Conservation (phyloP, 2,113 vertebrate genomes). For the Callopanchax toddi region DNA sequence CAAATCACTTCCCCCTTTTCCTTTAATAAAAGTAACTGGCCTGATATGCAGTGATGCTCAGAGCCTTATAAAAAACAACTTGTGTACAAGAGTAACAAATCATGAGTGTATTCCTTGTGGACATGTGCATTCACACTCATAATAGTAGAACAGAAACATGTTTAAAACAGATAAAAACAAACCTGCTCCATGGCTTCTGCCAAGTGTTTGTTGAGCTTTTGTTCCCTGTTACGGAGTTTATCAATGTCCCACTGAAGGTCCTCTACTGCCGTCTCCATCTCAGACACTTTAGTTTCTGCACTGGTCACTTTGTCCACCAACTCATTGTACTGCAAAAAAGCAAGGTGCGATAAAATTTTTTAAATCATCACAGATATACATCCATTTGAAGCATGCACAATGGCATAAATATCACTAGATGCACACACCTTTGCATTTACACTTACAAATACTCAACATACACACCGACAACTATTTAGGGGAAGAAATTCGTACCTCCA, state of each 20-base stretch:
- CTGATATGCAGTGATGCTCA: not conserved
- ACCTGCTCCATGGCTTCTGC: conserved; percentile 94
- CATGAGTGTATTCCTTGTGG: not conserved
- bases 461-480: not conserved
- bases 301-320: conserved; percentile 92
- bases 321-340: conserved; percentile 84
- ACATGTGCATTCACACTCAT: conserved; percentile 9
- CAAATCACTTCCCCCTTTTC: too few relatives aligned
- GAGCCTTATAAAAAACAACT: conserved; percentile 4
- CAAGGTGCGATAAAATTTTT: not conserved
- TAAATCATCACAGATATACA: not conserved
- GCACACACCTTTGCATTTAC: not conserved
- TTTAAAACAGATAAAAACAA: conserved; percentile 1
- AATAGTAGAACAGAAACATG: not conserved
- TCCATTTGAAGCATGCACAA: not conserved
- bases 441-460: not conserved
- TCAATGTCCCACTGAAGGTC: conserved; percentile 96
- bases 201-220: conserved; percentile 92
- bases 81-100: not conserved
- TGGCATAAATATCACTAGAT: not conserved
- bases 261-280: conserved; percentile 93
- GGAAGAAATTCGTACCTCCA: conserved; percentile 81
- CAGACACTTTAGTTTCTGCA: conserved; percentile 93
- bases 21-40: too few relatives aligned
- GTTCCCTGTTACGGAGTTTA: conserved; percentile 91